A percentile compares a stretch with the other conserved stretches of the same genome.
phyloP scores from a whole-genome alignment of 2,113 vertebrate genomes.

The Pygoscelis antarcticus region DNA sequence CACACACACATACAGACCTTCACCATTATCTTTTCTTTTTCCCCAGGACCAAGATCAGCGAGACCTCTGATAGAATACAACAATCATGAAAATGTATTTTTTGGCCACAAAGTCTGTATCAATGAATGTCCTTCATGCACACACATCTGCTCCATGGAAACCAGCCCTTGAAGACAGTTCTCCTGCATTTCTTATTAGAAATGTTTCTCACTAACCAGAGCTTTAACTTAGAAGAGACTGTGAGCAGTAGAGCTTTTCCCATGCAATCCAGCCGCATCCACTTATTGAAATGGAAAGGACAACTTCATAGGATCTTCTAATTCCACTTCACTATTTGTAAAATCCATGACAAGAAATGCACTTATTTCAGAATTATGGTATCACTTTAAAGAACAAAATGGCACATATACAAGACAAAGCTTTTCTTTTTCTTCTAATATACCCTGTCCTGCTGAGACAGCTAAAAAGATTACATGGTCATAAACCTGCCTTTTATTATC shows the following conservation, averaged over 20 bases:
- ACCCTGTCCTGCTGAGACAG: not conserved
- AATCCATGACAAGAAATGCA: not conserved
- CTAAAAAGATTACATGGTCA: not conserved
- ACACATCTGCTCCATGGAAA: not conserved
- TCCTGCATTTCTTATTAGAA: not conserved
- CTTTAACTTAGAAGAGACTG: not conserved
- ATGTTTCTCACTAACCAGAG: not conserved
- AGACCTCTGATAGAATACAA: not conserved
- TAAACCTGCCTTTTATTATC: not conserved
- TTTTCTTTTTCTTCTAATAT: not conserved
- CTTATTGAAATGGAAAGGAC: not conserved
- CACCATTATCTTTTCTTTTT: not conserved
- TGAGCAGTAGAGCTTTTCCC: not conserved
- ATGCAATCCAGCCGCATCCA: not conserved
- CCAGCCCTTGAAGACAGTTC: not conserved
- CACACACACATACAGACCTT: not conserved
- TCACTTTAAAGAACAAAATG: not conserved
- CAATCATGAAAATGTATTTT: not conserved
- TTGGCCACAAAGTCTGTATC: not conserved
- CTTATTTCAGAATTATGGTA: not conserved
- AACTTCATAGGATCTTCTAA: not conserved
- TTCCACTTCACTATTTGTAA: not conserved
- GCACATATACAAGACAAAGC: not conserved
- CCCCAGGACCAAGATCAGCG: not conserved
- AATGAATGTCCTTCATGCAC: not conserved